Base-by-base conservation (phyloP, 2,113 vertebrate species). In the Myocastor coypus region DNA sequence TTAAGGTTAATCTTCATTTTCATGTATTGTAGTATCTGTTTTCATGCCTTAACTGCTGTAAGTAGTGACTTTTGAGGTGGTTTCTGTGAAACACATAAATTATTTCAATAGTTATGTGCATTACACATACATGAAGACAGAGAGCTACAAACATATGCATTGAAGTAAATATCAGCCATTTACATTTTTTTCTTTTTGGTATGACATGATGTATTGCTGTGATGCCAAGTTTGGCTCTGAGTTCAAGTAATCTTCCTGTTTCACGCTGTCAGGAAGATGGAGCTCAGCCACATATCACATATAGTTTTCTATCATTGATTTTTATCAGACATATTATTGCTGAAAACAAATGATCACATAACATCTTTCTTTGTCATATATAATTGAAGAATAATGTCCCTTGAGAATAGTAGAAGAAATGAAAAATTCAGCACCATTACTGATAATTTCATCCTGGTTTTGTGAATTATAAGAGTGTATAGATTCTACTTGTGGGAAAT, bases 321-420 rank as follows among this genome's bases (percentile, higher is more conserved):
- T 95, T 71, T 80, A 85, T 80, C 30, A 81, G 66, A 92, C 92
- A 40, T 64, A 32, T 84, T 93, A 80, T 34, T 32, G 28, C 8
- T 64, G 7, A 97, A 22, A 42, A 96, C 75, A 95, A 89, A 89
- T 94, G 30, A 91, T 91, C 13, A 20, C n/a, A 86, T 57, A 4
- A 34, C 68, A 28, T 3, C 16, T 88, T 88, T 91, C 26, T 85
- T 13, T n/a, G 55, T 86, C 61, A 30, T 83, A 64, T 87, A 24
- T 40, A 13, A 82, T 88, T n/a, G n/a, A 96, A 89, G 50, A 93
- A 87, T 83, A 96, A 89, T 59, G 61, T 96, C 32, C 34, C 24
- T 64, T 68, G 73, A 92, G 73, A 91, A 52, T 69, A 69, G 46
- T 3, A 88, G 69, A 69, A 11, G 2, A 30, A 94, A 6, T 73